Conservation (phyloP, 2,888 invertebrate species). For the Seira ritae region DNA sequence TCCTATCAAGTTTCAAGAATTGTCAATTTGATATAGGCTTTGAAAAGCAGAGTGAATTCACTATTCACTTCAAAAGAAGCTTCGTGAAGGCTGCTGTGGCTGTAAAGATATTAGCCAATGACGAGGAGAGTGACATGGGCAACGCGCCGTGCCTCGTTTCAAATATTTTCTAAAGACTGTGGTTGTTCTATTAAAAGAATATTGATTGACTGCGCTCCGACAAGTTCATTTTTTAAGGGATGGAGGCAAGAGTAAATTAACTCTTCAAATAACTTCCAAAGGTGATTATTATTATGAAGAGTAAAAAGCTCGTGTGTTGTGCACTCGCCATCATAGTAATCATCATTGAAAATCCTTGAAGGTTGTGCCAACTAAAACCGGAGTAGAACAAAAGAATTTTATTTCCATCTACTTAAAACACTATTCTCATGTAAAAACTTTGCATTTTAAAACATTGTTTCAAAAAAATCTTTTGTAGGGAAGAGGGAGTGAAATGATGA, state of each 20-base stretch:
- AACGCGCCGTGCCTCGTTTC: too few relatives aligned
- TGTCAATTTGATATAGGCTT: conserved; percentile 39
- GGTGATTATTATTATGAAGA: neutral
- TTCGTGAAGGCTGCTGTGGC: neutral
- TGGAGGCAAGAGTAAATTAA: neutral
- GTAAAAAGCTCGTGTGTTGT: conserved; percentile 5
- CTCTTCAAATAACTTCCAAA: neutral
- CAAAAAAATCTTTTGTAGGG: too few relatives aligned
- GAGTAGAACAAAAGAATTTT: conserved; percentile 32
- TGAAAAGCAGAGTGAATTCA: conserved; percentile 22
- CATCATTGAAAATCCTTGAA: conserved; percentile 60
- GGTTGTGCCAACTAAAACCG: conserved; percentile 54
- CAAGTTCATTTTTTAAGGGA: conserved; percentile 53
- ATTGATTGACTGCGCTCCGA: conserved; percentile 47
- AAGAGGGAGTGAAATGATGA: conserved; percentile 10
- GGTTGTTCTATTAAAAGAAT: conserved; percentile 29
- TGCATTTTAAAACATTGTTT: too few relatives aligned
- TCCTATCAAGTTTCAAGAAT: conserved; percentile 21
- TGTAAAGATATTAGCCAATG: neutral
- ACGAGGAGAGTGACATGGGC: neutral
- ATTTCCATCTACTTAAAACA: neutral
- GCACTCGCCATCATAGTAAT: too few relatives aligned
- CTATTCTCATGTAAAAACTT: too few relatives aligned
- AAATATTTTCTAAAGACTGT: too few relatives aligned
- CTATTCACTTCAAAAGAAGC: neutral